Base-by-base conservation (phyloP, 2,888 invertebrate species). In the Parnassius apollo region DNA sequence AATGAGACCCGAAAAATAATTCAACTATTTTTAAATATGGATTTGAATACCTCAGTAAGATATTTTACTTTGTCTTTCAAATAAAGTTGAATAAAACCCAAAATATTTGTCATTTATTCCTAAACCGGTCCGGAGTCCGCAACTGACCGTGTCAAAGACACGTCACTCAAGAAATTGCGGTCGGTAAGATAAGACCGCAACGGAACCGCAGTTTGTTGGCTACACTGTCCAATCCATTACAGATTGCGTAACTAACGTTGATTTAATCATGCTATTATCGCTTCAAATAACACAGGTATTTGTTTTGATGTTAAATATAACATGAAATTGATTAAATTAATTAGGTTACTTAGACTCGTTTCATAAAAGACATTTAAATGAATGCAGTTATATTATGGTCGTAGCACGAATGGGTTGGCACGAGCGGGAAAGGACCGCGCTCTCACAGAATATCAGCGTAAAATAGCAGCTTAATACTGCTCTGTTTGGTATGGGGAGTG, bases 121-220 rank as follows among this genome's bases (percentile, higher is more conserved):
- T 46, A 9, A 59, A 60, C 51, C 51, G 45, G 46, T 50, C 35
- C 46, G 59, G 45, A 10, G 63, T 56, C 63, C 51, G 59, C 55
- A 59, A 45, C 55, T 59, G 59, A 63, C 55, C 59, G 55, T 63
- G 59, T 63, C 63, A 62, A 42, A 55, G 59, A n/a, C 63, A 66
- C 66, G 72, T 77, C 79, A 73, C 69, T 71, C 81, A 76, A 77
- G 80, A 75, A 76, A 72, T 75, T 81, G 79, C 67, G 80, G 80
- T 71, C 64, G 61, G 59, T 50, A 67, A 69, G 72, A 71, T 73
- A 72, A 67, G 68, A 69, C 73, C 73, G 65, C 69, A 71, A 67
- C 66, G 67, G 70, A 53, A 62, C 62, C 50, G 49, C 63, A 48
- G 55, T 52, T 42, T 54, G 59, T 51, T 54, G 49, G 49, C 2